A percentile compares a stretch with the other conserved stretches of the same genome.
phyloP scores from a whole-genome alignment of 2,113 vertebrate species.

The Toxotes jaculatrix region DNA sequence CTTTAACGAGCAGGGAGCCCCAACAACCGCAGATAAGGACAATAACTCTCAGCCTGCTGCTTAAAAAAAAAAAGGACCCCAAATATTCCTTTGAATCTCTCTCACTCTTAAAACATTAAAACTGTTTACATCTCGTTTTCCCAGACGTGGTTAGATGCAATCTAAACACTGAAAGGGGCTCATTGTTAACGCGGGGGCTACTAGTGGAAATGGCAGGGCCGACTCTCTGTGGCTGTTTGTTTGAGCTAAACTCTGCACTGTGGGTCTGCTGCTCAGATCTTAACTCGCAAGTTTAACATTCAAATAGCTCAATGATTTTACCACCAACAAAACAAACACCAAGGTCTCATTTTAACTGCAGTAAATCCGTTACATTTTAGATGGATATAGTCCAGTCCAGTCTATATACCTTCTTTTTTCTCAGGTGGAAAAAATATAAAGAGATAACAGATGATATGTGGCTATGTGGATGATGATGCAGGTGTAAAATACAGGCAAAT shows the following conservation, averaged over 20 bases:
- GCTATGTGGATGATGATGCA: background rate
- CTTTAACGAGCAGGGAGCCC: constrained; percentile 73
- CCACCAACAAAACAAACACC: constrained; percentile 3
- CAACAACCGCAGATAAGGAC: constrained; percentile 72
- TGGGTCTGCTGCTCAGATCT: background rate
- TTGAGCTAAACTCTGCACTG: background rate
- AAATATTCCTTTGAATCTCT: constrained; percentile 57
- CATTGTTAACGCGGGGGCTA: constrained; percentile 63
- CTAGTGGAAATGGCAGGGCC: background rate
- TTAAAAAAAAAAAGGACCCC: constrained; percentile 24
- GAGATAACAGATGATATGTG: background rate
- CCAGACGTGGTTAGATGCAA: constrained; percentile 78
- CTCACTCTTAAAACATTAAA: constrained; percentile 67
- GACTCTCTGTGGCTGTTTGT: constrained; percentile 6
- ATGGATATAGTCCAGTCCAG: background rate
- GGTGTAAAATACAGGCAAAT: background rate
- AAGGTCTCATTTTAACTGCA: background rate
- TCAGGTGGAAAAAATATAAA: constrained; percentile 6
- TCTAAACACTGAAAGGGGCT: constrained; percentile 72
- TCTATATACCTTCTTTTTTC: too few relatives aligned
- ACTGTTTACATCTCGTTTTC: constrained; percentile 78
- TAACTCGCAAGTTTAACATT: background rate
- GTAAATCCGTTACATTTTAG: background rate
- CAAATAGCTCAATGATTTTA: constrained; percentile 10
- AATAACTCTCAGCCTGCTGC: constrained; percentile 50